Conservation (phyloP, 2,888 invertebrate genomes). For the Bruchidius siliquastri region DNA sequence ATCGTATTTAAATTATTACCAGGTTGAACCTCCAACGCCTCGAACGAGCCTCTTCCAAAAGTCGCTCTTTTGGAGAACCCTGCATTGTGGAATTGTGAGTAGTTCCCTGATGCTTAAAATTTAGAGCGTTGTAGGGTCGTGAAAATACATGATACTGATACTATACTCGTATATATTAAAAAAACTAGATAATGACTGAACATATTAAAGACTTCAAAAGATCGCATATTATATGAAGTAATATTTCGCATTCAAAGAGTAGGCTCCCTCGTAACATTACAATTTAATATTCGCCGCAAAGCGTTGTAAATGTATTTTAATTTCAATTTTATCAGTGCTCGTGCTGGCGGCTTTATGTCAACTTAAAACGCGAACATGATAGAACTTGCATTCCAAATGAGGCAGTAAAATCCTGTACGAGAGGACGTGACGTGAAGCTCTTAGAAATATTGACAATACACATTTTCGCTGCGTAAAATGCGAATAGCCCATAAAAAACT, state of each 20-base stretch:
- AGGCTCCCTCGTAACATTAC: not conserved
- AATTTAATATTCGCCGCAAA: not conserved
- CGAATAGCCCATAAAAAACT: not conserved
- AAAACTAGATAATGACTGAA: too few species aligned
- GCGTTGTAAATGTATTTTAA: not conserved
- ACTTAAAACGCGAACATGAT: not conserved
- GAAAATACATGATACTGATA: too few species aligned
- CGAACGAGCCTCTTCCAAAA: too few species aligned
- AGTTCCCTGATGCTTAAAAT: too few species aligned
- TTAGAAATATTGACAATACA: not conserved
- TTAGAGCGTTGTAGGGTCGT: too few species aligned
- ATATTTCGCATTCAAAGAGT: not conserved
- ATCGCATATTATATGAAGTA: too few species aligned
- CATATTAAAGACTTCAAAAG: too few species aligned
- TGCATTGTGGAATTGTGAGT: too few species aligned
- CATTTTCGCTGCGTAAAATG: not conserved
- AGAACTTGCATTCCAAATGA: not conserved
- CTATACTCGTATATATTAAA: too few species aligned
- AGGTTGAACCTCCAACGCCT: too few species aligned
- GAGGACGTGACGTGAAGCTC: not conserved
- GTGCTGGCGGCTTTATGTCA: not conserved
- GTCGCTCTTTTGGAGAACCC: too few species aligned
- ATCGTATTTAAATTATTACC: too few species aligned
- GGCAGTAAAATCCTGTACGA: not conserved
- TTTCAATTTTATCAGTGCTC: not conserved